phyloP scores from a whole-genome alignment of 2,797 vertebrate genomes.

The Melanotaenia nigrans region DNA sequence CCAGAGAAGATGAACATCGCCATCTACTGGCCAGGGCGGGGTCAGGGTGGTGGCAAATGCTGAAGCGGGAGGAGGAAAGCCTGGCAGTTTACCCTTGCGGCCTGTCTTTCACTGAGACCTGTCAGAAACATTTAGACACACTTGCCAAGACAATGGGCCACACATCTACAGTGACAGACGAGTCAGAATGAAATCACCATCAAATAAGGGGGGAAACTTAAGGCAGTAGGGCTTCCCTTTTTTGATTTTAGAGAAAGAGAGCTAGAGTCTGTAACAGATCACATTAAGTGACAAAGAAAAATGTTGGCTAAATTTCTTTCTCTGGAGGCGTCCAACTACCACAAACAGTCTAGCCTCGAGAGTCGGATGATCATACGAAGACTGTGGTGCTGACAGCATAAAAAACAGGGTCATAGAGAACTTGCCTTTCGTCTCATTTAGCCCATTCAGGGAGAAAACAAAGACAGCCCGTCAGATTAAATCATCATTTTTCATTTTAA shows the following conservation, averaged over 20 bases:
- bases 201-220: slow-evolving; percentile 56
- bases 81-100: slow-evolving; percentile 69
- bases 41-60: slow-evolving; percentile 13
- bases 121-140: slow-evolving; percentile 83
- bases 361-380: slow-evolving; percentile 54
- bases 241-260: slow-evolving; percentile 40
- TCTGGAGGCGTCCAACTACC: slow-evolving; percentile 58
- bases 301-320: slow-evolving; percentile 66
- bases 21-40: slow-evolving; percentile 82
- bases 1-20: slow-evolving; percentile 86
- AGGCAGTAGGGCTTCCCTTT: slow-evolving; percentile 40
- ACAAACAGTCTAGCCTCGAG: slow-evolving; percentile 59
- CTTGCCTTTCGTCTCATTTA: slow-evolving; percentile 60
- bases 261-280: slow-evolving; percentile 65
- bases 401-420: slow-evolving; percentile 57
- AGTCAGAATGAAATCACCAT: slow-evolving; percentile 70
- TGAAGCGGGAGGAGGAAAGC: slow-evolving; percentile 17
- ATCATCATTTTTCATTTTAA: slow-evolving; percentile 59
- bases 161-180: slow-evolving; percentile 71
- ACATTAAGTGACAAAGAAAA: slow-evolving; percentile 71
- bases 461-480: slow-evolving; percentile 50
- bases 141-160: slow-evolving; percentile 78
- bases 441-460: slow-evolving; percentile 41
- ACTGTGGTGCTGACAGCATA: slow-evolving; percentile 59
- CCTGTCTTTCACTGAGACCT: slow-evolving; percentile 77